Evolutionary conservation across 2,888 invertebrate species (phyloP).

Genomic region (Cryptops parisi): DNA sequence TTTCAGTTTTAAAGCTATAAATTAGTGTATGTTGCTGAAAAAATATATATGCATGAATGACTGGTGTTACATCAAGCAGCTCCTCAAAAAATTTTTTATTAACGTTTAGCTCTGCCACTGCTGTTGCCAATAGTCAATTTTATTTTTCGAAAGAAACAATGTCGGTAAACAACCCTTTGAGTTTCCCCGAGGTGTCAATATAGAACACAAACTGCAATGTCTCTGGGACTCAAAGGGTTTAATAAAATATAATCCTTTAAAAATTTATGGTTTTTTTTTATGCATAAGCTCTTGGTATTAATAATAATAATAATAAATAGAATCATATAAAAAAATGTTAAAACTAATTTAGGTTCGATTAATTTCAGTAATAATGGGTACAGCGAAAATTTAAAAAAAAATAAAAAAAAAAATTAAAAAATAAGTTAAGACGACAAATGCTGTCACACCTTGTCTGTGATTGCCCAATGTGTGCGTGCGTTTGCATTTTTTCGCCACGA

Average conservation of each 20-base stretch:
- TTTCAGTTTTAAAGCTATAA: no score
- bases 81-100: slow-evolving; percentile 12
- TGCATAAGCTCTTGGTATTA: no score
- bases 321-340: no score
- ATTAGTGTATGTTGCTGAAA: no score
- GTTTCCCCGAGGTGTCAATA: slow-evolving; percentile 5
- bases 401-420: no score
- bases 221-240: slow-evolving; percentile 16
- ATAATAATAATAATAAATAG: no score
- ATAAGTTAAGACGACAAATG: no score
- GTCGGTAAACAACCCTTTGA: slow-evolving; percentile 14
- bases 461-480: not conserved
- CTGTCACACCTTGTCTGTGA: slow-evolving; percentile 2
- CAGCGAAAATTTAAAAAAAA: no score
- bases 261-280: no score
- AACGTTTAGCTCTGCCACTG: slow-evolving; percentile 9
- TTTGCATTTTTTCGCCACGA: not conserved
- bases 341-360: no score
- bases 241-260: no score
- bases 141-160: slow-evolving; percentile 1
- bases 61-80: slow-evolving; percentile 17
- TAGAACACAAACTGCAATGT: not conserved
- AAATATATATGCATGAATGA: slow-evolving; percentile 4
- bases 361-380: no score
- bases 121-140: slow-evolving; percentile 10